phyloP scores from a whole-genome alignment of 2,888 invertebrate species.

The Pollenia amentaria region DNA sequence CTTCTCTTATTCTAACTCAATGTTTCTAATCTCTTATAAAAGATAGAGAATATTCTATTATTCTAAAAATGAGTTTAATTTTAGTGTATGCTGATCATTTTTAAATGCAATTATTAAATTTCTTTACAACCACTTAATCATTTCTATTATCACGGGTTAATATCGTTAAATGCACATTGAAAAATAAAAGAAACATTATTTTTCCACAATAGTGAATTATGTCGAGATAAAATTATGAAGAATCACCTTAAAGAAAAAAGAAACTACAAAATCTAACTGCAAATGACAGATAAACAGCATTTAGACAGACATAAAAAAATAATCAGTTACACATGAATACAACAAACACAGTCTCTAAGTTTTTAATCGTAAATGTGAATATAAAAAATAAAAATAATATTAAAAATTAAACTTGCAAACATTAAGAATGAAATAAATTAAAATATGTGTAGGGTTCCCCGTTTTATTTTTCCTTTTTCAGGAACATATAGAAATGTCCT shows the following conservation, averaged over 20 bases:
- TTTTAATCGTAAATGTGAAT: not conserved
- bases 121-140: conserved; percentile 32
- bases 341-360: not conserved
- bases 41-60: too few relatives aligned
- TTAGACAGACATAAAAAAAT: conserved; percentile 25
- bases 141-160: conserved; percentile 12
- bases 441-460: too few relatives aligned
- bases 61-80: not conserved
- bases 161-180: not conserved
- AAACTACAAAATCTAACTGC: conserved; percentile 58
- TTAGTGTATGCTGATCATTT: not conserved
- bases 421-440: conserved; percentile 16
- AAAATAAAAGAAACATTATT: not conserved
- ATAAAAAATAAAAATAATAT: conserved; percentile 24
- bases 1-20: too few relatives aligned
- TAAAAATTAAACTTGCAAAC: conserved; percentile 4
- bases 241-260: conserved; percentile 39
- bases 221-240: conserved; percentile 59
- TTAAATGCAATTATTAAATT: not conserved
- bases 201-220: conserved; percentile 46
- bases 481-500: too few relatives aligned
- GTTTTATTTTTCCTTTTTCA: too few relatives aligned
- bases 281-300: conserved; percentile 63
- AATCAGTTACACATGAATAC: conserved; percentile 45
- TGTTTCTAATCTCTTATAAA: too few relatives aligned